Evolutionary conservation across 2,113 vertebrate species (phyloP).

Genomic region (Rhinopomastus cyanomelas): DNA sequence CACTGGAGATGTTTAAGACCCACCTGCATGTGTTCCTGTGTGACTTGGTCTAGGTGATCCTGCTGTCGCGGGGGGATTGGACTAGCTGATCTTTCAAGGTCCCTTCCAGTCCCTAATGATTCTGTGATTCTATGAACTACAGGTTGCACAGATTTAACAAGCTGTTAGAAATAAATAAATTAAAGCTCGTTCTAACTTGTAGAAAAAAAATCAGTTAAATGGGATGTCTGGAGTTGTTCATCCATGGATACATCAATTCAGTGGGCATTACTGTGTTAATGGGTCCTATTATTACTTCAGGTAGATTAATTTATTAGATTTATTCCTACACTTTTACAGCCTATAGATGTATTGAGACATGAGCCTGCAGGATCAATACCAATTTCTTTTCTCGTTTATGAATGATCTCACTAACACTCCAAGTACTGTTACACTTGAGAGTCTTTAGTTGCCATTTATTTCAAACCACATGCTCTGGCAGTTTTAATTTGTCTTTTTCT

Average conservation of each 20-base stretch:
- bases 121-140: too few species aligned
- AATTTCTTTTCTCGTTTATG: slow-evolving; percentile 50
- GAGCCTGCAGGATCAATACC: slow-evolving; percentile 43
- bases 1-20: too few species aligned
- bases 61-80: too few species aligned
- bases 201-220: slow-evolving; percentile 20
- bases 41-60: too few species aligned
- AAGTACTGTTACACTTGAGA: slow-evolving; percentile 2
- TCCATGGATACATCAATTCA: neutral
- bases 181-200: neutral
- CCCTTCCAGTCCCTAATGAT: too few species aligned
- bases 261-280: slow-evolving; percentile 21
- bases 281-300: slow-evolving; percentile 30
- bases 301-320: slow-evolving; percentile 50
- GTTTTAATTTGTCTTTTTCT: neutral
- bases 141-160: neutral
- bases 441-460: slow-evolving; percentile 8
- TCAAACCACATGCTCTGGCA: neutral
- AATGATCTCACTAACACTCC: neutral
- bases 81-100: too few species aligned
- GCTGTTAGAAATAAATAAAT: neutral
- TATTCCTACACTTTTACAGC: slow-evolving; percentile 21
- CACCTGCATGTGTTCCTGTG: too few species aligned
- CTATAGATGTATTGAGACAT: slow-evolving; percentile 22
- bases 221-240: neutral